Evolutionary conservation across 2,797 vertebrate species (phyloP).

Genomic region (Sphenopsis melanotis): DNA sequence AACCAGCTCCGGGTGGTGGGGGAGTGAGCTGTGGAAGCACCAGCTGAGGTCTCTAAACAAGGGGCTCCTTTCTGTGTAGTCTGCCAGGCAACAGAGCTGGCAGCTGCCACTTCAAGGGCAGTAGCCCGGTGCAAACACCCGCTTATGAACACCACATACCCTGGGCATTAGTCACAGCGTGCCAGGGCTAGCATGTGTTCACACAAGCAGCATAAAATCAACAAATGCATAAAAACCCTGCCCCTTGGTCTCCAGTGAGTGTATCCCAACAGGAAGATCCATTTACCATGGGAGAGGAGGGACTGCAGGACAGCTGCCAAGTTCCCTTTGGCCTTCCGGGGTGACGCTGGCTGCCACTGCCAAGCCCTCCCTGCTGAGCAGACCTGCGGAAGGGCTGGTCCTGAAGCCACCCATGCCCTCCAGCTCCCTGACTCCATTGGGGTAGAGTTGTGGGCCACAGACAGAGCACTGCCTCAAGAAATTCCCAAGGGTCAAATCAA

Average conservation of each 20-base stretch:
- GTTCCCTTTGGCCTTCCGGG: fast-evolving
- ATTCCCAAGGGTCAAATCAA: not conserved
- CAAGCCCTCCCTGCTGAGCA: not conserved
- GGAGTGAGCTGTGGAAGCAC: not conserved
- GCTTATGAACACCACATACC: fast-evolving
- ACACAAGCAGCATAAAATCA: not conserved
- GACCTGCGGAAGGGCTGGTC: not conserved
- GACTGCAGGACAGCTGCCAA: not conserved
- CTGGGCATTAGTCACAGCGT: not conserved
- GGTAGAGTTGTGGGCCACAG: not conserved
- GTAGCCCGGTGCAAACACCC: not conserved
- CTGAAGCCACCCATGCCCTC: fast-evolving
- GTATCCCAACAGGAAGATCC: not conserved
- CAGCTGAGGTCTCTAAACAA: not conserved
- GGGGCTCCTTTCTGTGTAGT: not conserved
- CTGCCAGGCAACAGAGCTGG: not conserved
- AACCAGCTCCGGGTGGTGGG: fast-evolving
- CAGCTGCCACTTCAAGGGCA: not conserved
- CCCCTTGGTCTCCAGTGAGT: not conserved
- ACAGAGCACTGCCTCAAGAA: not conserved
- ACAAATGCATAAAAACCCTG: not conserved
- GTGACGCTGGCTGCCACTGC: not conserved
- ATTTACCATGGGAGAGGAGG: not conserved
- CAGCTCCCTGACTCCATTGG: not conserved
- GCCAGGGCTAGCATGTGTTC: not conserved